phyloP scores from a whole-genome alignment of 2,113 vertebrate species.

The Perognathus longimembris region DNA sequence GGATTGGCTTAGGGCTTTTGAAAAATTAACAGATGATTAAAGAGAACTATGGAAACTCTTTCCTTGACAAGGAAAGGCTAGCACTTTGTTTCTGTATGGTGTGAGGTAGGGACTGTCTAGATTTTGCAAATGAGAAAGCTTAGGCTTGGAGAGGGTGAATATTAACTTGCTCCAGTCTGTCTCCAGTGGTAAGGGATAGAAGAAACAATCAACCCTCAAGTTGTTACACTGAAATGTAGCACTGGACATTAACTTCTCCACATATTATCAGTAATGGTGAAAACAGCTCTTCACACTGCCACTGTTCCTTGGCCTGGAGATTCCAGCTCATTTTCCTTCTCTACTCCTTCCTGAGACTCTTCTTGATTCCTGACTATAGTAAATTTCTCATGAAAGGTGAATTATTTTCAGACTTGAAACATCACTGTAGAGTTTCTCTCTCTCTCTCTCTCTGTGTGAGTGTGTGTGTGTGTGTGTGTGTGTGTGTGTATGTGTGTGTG shows the following conservation, averaged over 20 bases:
- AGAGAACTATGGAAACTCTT: slow-evolving; percentile 15
- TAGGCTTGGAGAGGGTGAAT: neutral
- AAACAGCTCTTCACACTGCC: neutral
- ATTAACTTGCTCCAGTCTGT: neutral
- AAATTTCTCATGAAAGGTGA: neutral
- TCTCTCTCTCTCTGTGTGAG: too few relatives aligned
- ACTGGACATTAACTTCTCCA: neutral
- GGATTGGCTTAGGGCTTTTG: slow-evolving; percentile 16
- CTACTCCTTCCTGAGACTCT: neutral
- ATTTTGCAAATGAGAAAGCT: neutral
- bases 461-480: too few relatives aligned
- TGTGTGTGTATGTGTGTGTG: too few relatives aligned
- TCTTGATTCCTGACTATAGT: neutral
- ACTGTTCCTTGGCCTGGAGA: neutral
- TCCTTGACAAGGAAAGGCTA: neutral
- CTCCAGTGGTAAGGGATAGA: neutral
- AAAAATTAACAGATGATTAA: slow-evolving; percentile 58
- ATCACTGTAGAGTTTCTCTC: neutral
- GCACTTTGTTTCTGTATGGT: neutral
- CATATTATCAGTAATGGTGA: neutral
- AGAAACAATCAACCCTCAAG: neutral
- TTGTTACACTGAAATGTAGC: neutral
- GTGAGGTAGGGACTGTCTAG: neutral
- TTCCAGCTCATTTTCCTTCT: neutral
- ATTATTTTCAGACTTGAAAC: slow-evolving; percentile 49